A percentile compares a stretch with the other conserved stretches of the same genome.
Conservation (phyloP, 2,888 invertebrate genomes). For the Scaptomyza parva region DNA sequence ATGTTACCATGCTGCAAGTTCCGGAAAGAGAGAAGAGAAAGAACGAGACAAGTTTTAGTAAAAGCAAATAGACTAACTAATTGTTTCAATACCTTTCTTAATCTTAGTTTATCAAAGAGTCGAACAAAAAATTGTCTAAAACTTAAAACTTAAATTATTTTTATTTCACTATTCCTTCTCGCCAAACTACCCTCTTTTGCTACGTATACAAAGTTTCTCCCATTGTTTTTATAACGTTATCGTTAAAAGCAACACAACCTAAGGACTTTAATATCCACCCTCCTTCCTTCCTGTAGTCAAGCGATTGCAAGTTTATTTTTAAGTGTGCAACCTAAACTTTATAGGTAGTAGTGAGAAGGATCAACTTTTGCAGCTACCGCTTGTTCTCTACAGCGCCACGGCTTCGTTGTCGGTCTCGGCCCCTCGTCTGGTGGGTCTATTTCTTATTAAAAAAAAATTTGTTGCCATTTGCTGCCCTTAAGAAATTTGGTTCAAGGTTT, state of each 20-base stretch:
- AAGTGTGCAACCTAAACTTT: conserved; percentile 67
- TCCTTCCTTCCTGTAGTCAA: not conserved
- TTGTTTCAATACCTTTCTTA: not conserved
- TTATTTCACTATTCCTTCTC: not conserved
- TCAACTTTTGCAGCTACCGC: conserved; percentile 42
- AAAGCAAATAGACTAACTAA: no score
- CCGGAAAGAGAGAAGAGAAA: no score
- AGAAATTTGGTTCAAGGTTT: conserved; percentile 58
- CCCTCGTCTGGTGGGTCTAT: conserved; percentile 31
- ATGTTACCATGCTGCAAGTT: conserved; percentile 6
- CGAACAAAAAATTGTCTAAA: no score
- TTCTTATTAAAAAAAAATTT: conserved; percentile 77
- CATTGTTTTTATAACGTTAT: conserved; percentile 42
- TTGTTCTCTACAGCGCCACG: conserved; percentile 7
- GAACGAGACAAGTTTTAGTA: no score
- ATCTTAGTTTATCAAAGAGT: not conserved
- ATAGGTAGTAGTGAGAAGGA: conserved; percentile 44
- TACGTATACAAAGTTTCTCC: conserved; percentile 28
- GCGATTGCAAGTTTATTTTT: conserved; percentile 66
- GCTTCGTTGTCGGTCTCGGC: not conserved
- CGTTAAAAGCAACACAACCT: conserved; percentile 35
- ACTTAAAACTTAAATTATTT: not conserved
- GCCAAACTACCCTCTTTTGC: conserved; percentile 16
- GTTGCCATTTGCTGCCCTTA: conserved; percentile 64
- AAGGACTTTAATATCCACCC: not conserved